Conservation (phyloP, 1,140 invertebrate species). For the Coptotermes formosanus region DNA sequence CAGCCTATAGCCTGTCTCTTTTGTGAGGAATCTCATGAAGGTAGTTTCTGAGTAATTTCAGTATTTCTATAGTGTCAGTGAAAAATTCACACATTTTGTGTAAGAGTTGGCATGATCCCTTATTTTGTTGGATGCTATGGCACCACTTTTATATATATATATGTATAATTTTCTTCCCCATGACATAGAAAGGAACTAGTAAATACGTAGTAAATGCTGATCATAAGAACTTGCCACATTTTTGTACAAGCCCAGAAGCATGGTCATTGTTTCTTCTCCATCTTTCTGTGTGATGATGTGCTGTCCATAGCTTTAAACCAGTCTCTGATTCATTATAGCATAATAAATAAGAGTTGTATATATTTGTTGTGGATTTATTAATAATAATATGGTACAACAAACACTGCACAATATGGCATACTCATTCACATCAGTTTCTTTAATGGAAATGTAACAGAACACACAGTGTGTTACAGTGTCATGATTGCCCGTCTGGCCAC, state of each 20-base stretch:
- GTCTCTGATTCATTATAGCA: not conserved
- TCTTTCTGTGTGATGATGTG: not conserved
- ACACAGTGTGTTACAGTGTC: constrained; percentile 39
- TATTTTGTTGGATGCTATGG: too few relatives aligned
- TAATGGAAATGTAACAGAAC: not conserved
- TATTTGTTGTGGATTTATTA: constrained; percentile 9
- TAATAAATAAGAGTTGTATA: not conserved
- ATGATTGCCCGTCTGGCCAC: constrained; percentile 65
- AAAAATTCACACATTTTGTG: too few relatives aligned
- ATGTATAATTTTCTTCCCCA: too few relatives aligned
- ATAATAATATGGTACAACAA: constrained; percentile 5
- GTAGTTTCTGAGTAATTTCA: too few relatives aligned
- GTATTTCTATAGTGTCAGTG: too few relatives aligned
- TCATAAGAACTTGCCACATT: not conserved
- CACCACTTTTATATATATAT: too few relatives aligned
- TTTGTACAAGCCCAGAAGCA: not conserved
- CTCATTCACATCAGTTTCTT: not conserved
- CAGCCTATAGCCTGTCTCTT: too few relatives aligned
- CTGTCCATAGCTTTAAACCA: not conserved
- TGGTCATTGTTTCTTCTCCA: not conserved
- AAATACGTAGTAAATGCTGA: too few relatives aligned
- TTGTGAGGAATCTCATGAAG: too few relatives aligned
- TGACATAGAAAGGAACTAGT: too few relatives aligned
- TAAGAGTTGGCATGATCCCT: too few relatives aligned
- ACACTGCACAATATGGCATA: not conserved